Percentiles rank a stretch among this genome's conserved stretches.
Evolutionary conservation across 2,113 vertebrate genomes (phyloP).

Genomic region (Gasterosteus nipponicus): DNA sequence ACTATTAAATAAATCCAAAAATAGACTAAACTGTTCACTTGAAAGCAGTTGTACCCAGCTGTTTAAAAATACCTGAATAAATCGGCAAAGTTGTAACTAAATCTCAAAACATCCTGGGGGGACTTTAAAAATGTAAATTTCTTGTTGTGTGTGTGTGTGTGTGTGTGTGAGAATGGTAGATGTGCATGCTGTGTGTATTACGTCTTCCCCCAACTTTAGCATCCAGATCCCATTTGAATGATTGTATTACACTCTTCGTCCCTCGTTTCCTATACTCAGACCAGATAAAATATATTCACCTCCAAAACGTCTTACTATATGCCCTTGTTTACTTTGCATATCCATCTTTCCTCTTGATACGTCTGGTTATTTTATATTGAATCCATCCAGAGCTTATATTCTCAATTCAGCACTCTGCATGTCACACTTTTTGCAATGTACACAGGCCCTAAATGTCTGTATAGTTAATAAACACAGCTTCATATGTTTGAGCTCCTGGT

Average conservation of each 20-base stretch:
- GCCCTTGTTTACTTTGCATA: constrained; percentile 64
- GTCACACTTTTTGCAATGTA: constrained; percentile 53
- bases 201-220: constrained; percentile 10
- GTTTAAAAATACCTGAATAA: neutral
- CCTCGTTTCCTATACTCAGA: constrained; percentile 31
- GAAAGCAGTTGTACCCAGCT: neutral
- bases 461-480: neutral
- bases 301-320: constrained; percentile 66
- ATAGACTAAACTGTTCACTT: neutral
- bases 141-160: neutral
- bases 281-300: constrained; percentile 45
- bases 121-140: neutral
- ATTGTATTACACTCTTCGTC: constrained; percentile 43
- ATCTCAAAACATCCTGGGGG: neutral
- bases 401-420: constrained; percentile 55
- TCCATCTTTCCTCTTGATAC: constrained; percentile 63
- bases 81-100: neutral
- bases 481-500: neutral
- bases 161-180: neutral
- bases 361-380: constrained; percentile 46
- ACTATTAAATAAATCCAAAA: constrained; percentile 19
- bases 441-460: constrained; percentile 26
- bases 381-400: constrained; percentile 52
- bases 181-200: constrained; percentile 22
- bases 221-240: constrained; percentile 19